Evolutionary conservation across 2,888 invertebrate genomes (phyloP).

Genomic region (Adineta ricciae): DNA sequence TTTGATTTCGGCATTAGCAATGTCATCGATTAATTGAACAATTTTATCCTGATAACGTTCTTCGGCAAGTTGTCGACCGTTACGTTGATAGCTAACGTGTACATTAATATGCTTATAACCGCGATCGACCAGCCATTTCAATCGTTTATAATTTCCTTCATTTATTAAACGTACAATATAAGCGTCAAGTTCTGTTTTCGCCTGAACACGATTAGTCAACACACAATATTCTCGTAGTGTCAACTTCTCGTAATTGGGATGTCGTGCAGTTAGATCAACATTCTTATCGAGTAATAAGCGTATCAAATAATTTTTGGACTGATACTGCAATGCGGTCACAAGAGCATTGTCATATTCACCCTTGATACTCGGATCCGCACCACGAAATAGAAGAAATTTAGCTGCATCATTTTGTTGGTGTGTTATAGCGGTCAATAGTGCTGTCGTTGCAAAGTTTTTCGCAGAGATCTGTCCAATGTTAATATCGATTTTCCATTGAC

Average conservation of each 20-base stretch:
- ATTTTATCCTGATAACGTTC: conserved; percentile 28
- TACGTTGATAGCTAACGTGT: conserved; percentile 17
- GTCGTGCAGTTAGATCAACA: conserved; percentile 25
- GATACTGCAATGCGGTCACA: conserved; percentile 26
- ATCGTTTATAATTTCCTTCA: conserved; percentile 27
- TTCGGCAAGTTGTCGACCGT: conserved; percentile 23
- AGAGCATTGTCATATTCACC: conserved; percentile 28
- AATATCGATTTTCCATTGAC: conserved; percentile 22
- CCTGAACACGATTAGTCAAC: conserved; percentile 24
- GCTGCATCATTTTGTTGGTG: conserved; percentile 23
- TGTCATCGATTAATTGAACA: conserved; percentile 31
- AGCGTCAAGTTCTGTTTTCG: conserved; percentile 28
- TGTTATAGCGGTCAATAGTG: conserved; percentile 25
- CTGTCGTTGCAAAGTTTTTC: neutral
- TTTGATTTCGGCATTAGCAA: conserved; percentile 21
- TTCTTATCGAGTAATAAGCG: conserved; percentile 31
- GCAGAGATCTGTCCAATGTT: neutral
- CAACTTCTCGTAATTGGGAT: conserved; percentile 24
- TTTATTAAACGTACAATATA: conserved; percentile 27
- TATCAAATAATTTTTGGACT: conserved; percentile 24
- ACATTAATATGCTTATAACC: conserved; percentile 33
- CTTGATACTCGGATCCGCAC: conserved; percentile 2
- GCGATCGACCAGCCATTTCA: conserved; percentile 24
- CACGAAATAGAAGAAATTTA: conserved; percentile 32
- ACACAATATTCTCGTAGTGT: conserved; percentile 32